Base-by-base conservation (phyloP, 2,888 invertebrate species). In the Agrochola lota region DNA sequence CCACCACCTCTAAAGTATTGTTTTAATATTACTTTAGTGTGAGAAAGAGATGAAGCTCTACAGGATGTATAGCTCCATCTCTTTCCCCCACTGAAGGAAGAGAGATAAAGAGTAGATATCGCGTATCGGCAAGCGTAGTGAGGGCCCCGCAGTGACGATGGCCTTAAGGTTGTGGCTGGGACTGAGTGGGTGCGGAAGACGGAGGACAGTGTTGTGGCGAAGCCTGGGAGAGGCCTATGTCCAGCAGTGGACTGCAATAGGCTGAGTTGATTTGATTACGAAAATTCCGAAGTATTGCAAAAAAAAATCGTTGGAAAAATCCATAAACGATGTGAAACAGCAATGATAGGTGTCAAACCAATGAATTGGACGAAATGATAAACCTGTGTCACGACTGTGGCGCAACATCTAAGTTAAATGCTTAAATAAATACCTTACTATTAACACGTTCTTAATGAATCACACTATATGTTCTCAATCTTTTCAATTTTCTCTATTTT, bases 391-490 rank as follows among this genome's bases (percentile, higher is more conserved):
- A 15, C 63, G 23, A 59, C 46, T 35, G 35, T 74, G 7, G 40
- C 23, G 46, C 63, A 64, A 76, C 46, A 67, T 68, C 59, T 71
- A 52, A 78, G 43, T 69, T 73, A 86, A 77, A 82, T 77, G 69
- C 80, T 84, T 84, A 84, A 81, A 86, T 86, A 86, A 86, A 84
- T 84, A 84, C 73, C 85, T 84, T 80, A 86, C n/a, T 80, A 73
- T 63, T 64, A 83, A 85, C 71, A 74, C 55, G 55, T 71, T 75
- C 15, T 80, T 68, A 30, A 57, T 60, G 6, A n/a, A 59, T 83
- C 46, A 72, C 62, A 40, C 62, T 73, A 75, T 52, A 75, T 70
- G 1, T 74, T 74, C 40, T 84, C 62, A 7, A 79, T 55, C 43
- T 80, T 73, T 6, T 83, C 83, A 63, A 80, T 79, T 52, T 74